These are phyloP conservation scores for Lochmaea crataegi DNA, from an alignment of 2,888 invertebrate species.

Conservation along the genomic window DNA sequence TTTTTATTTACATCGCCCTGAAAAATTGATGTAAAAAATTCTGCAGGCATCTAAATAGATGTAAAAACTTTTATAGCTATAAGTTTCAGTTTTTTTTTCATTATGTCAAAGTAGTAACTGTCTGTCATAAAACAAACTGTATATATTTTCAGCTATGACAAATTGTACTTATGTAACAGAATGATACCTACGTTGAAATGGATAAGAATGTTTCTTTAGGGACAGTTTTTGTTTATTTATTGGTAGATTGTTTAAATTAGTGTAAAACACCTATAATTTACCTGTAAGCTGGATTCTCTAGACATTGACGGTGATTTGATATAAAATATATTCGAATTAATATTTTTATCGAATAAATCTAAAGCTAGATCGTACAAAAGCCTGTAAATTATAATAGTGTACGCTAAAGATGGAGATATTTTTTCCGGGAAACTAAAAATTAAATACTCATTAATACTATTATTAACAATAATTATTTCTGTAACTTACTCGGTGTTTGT, in stretches of 20 bases:
- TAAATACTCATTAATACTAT: slow-evolving; percentile 66
- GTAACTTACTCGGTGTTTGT: slow-evolving; percentile 73
- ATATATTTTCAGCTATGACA: not conserved
- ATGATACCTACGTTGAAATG: too few relatives aligned
- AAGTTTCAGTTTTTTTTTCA: too few relatives aligned
- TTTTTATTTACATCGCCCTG: slow-evolving; percentile 55
- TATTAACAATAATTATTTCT: slow-evolving; percentile 52
- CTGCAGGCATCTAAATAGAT: too few relatives aligned
- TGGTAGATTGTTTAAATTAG: too few relatives aligned
- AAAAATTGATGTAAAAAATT: slow-evolving; percentile 8
- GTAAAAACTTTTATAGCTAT: too few relatives aligned
- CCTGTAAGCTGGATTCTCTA: slow-evolving; percentile 73
- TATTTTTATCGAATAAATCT: slow-evolving; percentile 92
- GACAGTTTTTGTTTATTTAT: too few relatives aligned
- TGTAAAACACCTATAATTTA: slow-evolving; percentile 19
- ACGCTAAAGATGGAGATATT: slow-evolving; percentile 82
- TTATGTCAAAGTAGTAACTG: not conserved
- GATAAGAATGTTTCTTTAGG: too few relatives aligned
- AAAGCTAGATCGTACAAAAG: slow-evolving; percentile 94
- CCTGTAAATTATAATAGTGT: slow-evolving; percentile 87
- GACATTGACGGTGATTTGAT: slow-evolving; percentile 74
- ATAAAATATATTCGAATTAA: slow-evolving; percentile 73
- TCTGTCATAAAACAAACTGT: not conserved
- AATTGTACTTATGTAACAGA: too few relatives aligned
- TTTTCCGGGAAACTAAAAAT: slow-evolving; percentile 73